These are phyloP conservation scores for Strigamia crassipes DNA, from an alignment of 2,888 invertebrate species.

Conservation along the genomic window DNA sequence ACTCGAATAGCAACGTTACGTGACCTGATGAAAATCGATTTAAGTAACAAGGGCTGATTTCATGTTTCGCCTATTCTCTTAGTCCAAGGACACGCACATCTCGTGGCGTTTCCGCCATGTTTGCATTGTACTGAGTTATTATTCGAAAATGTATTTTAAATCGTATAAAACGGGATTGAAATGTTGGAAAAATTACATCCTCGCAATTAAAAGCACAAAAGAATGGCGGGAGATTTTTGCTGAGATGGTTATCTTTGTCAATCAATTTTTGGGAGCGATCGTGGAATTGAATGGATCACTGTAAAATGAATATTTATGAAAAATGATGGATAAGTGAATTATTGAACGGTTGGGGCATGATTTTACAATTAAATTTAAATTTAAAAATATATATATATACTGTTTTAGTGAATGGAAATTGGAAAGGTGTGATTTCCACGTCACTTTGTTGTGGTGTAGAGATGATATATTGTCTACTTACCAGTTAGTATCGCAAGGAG, in stretches of 20 bases:
- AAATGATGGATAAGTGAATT: too few species aligned
- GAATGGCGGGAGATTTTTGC: background rate
- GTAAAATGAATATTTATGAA: too few species aligned
- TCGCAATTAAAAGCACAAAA: background rate
- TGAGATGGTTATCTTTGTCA: background rate
- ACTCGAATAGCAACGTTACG: slow-evolving; percentile 6
- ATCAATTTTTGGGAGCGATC: background rate
- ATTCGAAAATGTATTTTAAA: background rate
- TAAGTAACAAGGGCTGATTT: slow-evolving; percentile 3
- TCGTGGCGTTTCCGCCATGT: background rate
- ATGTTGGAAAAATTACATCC: background rate
- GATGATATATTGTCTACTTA: background rate
- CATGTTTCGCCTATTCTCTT: background rate
- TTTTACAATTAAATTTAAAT: too few species aligned
- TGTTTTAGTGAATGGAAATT: too few species aligned
- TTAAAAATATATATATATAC: too few species aligned
- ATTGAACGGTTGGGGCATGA: too few species aligned
- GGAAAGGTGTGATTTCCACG: too few species aligned
- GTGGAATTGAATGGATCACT: too few species aligned
- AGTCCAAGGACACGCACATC: background rate
- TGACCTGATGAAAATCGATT: background rate
- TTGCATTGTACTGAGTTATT: background rate
- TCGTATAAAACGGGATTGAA: background rate
- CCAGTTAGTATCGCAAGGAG: background rate
- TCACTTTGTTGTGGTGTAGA: too few species aligned